Conservation (phyloP, 2,113 vertebrate genomes). For the Glaucomys volans region DNA sequence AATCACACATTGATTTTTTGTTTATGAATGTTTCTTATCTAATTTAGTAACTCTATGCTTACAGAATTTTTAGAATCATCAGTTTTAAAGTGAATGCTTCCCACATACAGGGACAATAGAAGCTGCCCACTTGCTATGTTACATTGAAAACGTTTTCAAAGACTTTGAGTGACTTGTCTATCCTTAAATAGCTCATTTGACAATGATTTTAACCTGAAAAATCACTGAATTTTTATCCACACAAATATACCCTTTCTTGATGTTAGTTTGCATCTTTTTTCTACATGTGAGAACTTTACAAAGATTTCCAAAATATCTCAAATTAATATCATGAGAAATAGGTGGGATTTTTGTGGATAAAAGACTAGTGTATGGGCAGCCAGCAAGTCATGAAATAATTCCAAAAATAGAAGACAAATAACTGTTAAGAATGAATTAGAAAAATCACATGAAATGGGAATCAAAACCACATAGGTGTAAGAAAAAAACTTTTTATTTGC, state of each 20-base stretch:
- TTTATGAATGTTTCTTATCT: constrained; percentile 75
- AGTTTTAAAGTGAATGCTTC: constrained; percentile 73
- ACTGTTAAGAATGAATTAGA: not conserved
- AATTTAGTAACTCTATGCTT: constrained; percentile 78
- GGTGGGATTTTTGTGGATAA: not conserved
- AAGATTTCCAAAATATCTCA: constrained; percentile 60
- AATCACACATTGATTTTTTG: constrained; percentile 72
- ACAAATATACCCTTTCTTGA: constrained; percentile 46
- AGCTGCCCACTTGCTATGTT: constrained; percentile 70
- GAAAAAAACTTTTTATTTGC: not conserved
- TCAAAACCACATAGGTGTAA: not conserved
- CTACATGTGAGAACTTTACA: not conserved
- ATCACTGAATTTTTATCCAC: constrained; percentile 7
- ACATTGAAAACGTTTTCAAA: constrained; percentile 69
- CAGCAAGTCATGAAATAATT: not conserved
- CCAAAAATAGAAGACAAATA: not conserved
- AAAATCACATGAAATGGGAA: not conserved
- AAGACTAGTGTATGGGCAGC: not conserved
- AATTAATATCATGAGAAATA: constrained; percentile 49
- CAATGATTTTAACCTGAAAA: constrained; percentile 59
- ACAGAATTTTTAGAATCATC: constrained; percentile 71
- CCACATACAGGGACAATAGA: constrained; percentile 36
- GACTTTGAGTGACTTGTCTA: constrained; percentile 69
- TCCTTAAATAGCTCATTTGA: constrained; percentile 64
- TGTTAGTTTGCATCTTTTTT: constrained; percentile 48